Conservation (phyloP, 2,113 vertebrate genomes). For the Poeciliopsis retropinna region DNA sequence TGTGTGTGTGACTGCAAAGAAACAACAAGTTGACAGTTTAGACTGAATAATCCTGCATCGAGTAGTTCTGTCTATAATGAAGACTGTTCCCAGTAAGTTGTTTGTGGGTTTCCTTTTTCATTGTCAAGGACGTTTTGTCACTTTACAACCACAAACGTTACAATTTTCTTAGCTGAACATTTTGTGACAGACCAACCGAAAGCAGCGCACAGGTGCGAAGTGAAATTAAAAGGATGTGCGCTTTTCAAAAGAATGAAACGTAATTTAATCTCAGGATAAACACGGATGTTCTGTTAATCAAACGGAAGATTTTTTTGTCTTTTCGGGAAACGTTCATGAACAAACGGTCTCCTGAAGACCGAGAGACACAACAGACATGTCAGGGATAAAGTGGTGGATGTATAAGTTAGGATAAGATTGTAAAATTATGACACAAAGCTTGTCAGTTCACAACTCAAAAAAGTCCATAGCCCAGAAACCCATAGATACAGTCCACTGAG, state of each 20-base stretch:
- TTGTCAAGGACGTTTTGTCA: background rate
- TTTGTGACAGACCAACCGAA: background rate
- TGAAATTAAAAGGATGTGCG: background rate
- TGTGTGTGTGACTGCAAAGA: constrained; percentile 22
- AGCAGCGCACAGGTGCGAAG: background rate
- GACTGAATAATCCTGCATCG: constrained; percentile 13
- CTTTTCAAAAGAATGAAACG: background rate
- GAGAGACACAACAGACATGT: too few relatives aligned
- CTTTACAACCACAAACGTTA: background rate
- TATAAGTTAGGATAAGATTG: too few relatives aligned
- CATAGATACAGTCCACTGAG: too few relatives aligned
- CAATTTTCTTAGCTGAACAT: background rate
- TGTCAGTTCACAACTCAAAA: too few relatives aligned
- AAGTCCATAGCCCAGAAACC: too few relatives aligned
- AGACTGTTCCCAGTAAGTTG: background rate
- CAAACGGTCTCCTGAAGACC: too few relatives aligned
- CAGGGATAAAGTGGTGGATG: too few relatives aligned
- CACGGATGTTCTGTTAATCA: background rate
- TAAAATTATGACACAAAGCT: too few relatives aligned
- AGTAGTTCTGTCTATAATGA: constrained; percentile 2
- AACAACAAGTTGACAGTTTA: constrained; percentile 12
- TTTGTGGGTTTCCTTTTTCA: constrained; percentile 9
- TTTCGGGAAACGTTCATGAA: too few relatives aligned
- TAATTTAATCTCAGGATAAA: background rate
- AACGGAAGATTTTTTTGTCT: too few relatives aligned